Evolutionary conservation across 2,888 invertebrate species (phyloP).

Genomic region (Bembecia ichneumoniformis): DNA sequence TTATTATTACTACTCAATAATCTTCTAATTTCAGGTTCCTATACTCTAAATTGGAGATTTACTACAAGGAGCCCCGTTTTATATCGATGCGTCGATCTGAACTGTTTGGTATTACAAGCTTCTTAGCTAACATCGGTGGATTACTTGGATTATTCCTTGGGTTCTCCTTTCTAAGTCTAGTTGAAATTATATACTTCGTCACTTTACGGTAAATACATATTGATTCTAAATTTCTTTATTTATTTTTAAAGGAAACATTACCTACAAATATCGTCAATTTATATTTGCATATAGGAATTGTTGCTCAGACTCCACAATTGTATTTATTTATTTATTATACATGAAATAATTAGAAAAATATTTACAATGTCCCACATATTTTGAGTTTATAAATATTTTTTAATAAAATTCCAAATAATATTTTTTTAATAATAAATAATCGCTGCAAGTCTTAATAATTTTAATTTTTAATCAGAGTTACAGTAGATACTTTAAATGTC

Average conservation of each 20-base stretch:
- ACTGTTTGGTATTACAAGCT: constrained; percentile 64
- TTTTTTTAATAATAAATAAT: too few species aligned
- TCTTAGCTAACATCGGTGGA: constrained; percentile 69
- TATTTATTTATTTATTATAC: too few species aligned
- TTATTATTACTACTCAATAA: not conserved
- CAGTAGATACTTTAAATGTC: too few species aligned
- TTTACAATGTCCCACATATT: too few species aligned
- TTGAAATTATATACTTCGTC: constrained; percentile 66
- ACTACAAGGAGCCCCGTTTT: constrained; percentile 66
- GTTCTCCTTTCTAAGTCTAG: constrained; percentile 66
- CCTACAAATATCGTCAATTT: not conserved
- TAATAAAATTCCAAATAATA: too few species aligned
- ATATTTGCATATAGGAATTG: too few species aligned
- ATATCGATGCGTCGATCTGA: constrained; percentile 66
- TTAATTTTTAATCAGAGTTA: too few species aligned
- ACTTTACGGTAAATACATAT: constrained; percentile 28
- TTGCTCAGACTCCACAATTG: too few species aligned
- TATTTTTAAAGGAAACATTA: constrained; percentile 24
- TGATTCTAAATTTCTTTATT: not conserved
- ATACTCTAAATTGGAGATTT: constrained; percentile 35
- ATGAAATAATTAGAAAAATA: too few species aligned
- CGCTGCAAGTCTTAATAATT: too few species aligned
- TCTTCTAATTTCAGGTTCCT: not conserved
- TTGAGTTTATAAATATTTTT: too few species aligned
- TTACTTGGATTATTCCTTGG: constrained; percentile 68